Conservation (phyloP, 1,140 invertebrate genomes). For the Zeugodacus cucurbitae region DNA sequence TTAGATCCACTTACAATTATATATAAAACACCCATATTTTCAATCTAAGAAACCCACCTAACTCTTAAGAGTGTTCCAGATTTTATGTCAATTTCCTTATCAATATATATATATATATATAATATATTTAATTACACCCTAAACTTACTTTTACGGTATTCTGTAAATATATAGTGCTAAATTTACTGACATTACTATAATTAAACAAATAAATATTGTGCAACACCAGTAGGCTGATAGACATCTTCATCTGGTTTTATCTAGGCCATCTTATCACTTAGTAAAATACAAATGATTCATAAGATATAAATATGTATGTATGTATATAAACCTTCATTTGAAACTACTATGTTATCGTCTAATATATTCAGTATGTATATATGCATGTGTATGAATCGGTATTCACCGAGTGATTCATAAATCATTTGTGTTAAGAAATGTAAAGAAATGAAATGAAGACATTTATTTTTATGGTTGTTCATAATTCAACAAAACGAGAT, state of each 20-base stretch:
- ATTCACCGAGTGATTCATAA: background rate
- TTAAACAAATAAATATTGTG: too few species aligned
- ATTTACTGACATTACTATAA: too few species aligned
- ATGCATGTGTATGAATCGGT: background rate
- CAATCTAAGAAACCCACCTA: too few species aligned
- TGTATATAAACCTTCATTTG: background rate
- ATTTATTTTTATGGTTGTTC: background rate
- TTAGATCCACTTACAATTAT: too few species aligned
- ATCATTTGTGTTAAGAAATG: background rate
- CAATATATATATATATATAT: too few species aligned
- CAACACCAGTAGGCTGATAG: background rate
- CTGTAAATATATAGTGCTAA: too few species aligned
- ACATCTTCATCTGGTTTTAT: background rate
- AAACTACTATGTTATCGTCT: background rate
- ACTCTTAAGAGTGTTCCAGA: too few species aligned
- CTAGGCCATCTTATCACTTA: background rate
- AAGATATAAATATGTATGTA: background rate
- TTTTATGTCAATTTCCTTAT: too few species aligned
- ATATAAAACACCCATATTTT: too few species aligned
- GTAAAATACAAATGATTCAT: background rate
- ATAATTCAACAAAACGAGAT: background rate
- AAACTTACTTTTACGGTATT: too few species aligned
- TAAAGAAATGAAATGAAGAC: background rate
- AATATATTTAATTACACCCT: too few species aligned
- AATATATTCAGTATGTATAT: background rate